phyloP scores from a whole-genome alignment of 2,113 vertebrate species.

The Crotalus helleri region DNA sequence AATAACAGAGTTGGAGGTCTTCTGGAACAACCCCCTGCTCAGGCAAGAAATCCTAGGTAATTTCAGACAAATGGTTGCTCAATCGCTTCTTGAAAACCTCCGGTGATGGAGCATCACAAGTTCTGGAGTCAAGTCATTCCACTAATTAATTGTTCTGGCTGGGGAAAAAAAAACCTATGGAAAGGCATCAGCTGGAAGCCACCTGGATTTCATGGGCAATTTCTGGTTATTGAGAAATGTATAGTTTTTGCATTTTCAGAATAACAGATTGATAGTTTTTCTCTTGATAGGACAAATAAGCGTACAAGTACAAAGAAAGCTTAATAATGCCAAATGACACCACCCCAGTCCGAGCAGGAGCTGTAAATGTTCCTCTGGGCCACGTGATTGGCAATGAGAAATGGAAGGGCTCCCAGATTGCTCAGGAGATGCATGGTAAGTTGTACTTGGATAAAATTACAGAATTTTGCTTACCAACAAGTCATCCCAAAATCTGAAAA shows the following conservation, averaged over 20 bases:
- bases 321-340: constrained; percentile 35
- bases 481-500: neutral
- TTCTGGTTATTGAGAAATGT: neutral
- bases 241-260: neutral
- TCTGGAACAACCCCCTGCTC: too few relatives aligned
- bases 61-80: too few relatives aligned
- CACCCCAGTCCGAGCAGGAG: constrained; percentile 47
- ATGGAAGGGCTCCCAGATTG: constrained; percentile 82
- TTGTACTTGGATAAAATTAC: neutral
- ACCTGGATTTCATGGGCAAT: neutral
- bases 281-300: neutral
- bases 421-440: constrained; percentile 79
- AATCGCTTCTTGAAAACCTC: too few relatives aligned
- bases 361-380: constrained; percentile 75
- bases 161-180: neutral
- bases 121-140: too few relatives aligned
- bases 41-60: too few relatives aligned
- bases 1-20: too few relatives aligned
- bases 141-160: neutral
- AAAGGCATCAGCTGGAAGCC: neutral
- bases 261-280: neutral
- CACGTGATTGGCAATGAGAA: constrained; percentile 79
- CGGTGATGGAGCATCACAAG: too few relatives aligned
- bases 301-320: neutral
- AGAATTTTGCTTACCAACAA: neutral